These are phyloP conservation scores for Malachius bipustulatus DNA, from an alignment of 2,888 invertebrate genomes.

Conservation along the genomic window DNA sequence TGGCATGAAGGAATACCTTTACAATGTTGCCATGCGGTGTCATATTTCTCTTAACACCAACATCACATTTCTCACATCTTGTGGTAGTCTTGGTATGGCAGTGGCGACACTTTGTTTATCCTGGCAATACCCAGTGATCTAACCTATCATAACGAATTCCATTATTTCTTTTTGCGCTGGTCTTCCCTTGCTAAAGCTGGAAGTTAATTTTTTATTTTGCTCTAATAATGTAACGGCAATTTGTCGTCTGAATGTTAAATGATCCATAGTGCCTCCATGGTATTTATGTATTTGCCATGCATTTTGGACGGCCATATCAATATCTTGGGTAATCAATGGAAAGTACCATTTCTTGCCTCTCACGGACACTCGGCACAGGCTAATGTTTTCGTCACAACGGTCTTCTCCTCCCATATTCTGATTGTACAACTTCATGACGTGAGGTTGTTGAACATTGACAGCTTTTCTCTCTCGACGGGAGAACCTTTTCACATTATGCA, in stretches of 20 bases:
- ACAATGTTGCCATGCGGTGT: too few species aligned
- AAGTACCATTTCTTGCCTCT: background rate
- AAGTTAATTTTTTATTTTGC: background rate
- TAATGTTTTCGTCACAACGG: background rate
- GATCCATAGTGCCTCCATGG: too few species aligned
- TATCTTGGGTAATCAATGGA: background rate
- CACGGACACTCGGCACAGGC: background rate
- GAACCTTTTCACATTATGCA: background rate
- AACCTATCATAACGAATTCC: background rate
- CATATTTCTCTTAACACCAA: too few species aligned
- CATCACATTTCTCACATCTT: too few species aligned
- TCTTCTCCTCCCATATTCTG: conserved; percentile 2
- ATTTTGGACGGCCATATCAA: background rate
- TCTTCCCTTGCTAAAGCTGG: background rate
- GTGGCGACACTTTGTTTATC: conserved; percentile 1
- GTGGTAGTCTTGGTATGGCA: background rate
- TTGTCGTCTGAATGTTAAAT: background rate
- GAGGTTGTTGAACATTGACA: background rate
- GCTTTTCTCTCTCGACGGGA: background rate
- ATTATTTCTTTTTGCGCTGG: background rate
- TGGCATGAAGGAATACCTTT: too few species aligned
- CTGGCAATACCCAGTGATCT: conserved; percentile 2
- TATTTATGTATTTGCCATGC: conserved; percentile 1
- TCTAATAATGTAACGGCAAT: background rate
- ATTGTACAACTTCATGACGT: background rate